phyloP scores from a whole-genome alignment of 2,888 invertebrate genomes.

The Diaphora mendica region DNA sequence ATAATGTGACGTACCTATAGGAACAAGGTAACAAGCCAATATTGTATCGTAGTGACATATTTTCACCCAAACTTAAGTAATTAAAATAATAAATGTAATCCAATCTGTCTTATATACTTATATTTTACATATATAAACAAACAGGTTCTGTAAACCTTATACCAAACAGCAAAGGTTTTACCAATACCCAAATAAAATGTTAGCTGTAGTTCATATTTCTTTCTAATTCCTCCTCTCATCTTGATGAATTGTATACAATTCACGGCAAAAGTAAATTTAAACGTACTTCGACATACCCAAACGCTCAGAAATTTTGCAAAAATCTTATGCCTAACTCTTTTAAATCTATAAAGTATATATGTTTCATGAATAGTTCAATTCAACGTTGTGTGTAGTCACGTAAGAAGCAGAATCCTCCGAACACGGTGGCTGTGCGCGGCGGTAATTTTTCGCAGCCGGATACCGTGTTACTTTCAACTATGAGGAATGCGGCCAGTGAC shows the following conservation, averaged over 20 bases:
- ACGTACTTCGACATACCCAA: slow-evolving; percentile 13
- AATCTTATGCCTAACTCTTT: slow-evolving; percentile 49
- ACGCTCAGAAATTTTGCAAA: slow-evolving; percentile 38
- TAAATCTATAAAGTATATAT: slow-evolving; percentile 43
- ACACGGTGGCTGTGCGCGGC: slow-evolving; percentile 56
- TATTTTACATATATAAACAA: slow-evolving; percentile 2
- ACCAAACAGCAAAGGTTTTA: slow-evolving; percentile 42
- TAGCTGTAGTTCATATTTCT: slow-evolving; percentile 49
- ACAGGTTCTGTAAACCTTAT: slow-evolving; percentile 32
- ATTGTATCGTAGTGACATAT: neutral
- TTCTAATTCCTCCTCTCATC: slow-evolving; percentile 45
- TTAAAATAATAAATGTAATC: neutral
- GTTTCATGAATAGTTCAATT: slow-evolving; percentile 34
- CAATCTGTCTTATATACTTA: neutral
- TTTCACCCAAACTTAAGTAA: neutral
- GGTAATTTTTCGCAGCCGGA: slow-evolving; percentile 84
- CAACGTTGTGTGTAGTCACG: slow-evolving; percentile 41
- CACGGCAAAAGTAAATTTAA: slow-evolving; percentile 33
- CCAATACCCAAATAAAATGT: too few species aligned
- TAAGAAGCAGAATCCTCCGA: slow-evolving; percentile 60
- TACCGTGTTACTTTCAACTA: slow-evolving; percentile 84
- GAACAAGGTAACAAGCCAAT: neutral
- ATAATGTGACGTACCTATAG: neutral
- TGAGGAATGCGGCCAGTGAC: slow-evolving; percentile 83
- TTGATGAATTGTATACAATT: slow-evolving; percentile 48